Base-by-base conservation (phyloP, 2,797 vertebrate species). In the Gobionotothen gibberifrons region DNA sequence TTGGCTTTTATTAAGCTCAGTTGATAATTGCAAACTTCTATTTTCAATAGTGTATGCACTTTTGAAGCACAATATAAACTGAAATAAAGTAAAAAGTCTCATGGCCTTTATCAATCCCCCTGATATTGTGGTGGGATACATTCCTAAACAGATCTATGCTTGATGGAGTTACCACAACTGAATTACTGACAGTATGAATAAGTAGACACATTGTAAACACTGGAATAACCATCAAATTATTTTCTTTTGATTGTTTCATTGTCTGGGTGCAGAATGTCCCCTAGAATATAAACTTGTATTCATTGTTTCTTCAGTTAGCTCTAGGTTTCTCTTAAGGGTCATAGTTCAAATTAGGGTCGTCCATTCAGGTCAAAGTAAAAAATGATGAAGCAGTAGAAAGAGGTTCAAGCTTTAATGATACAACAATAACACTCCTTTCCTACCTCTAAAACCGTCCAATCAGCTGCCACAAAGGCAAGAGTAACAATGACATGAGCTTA, bases 191-290 rank as follows among this genome's bases (percentile, higher is more conserved):
- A n/a, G n/a, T n/a, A n/a, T n/a, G n/a, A n/a, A n/a, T n/a, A n/a
- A n/a, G n/a, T n/a, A n/a, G n/a, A n/a, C n/a, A n/a, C n/a, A n/a
- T n/a, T n/a, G n/a, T n/a, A n/a, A n/a, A n/a, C n/a, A n/a, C n/a
- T n/a, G n/a, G n/a, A n/a, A n/a, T n/a, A n/a, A n/a, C n/a, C n/a
- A n/a, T n/a, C n/a, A n/a, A n/a, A 26, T 4, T 26, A 43, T 46
- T 40, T 66, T 61, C 6, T 46, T 47, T 64, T 48, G 55, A 69
- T 5, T 36, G 10, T 56, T 3, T 22, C 54, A 36, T 72, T 72
- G 54, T 53, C 29, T 42, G 43, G 1, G 17, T 48, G 16, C 10
- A 47, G 42, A 56, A n/a, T 3, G 0, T 59, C 39, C 7, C 48
- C 22, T 26, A 36, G 57, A 69, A 40, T 32, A 29, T 60, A 43